phyloP scores from a whole-genome alignment of 2,797 vertebrate species.

The Yasuhikotakia modesta region DNA sequence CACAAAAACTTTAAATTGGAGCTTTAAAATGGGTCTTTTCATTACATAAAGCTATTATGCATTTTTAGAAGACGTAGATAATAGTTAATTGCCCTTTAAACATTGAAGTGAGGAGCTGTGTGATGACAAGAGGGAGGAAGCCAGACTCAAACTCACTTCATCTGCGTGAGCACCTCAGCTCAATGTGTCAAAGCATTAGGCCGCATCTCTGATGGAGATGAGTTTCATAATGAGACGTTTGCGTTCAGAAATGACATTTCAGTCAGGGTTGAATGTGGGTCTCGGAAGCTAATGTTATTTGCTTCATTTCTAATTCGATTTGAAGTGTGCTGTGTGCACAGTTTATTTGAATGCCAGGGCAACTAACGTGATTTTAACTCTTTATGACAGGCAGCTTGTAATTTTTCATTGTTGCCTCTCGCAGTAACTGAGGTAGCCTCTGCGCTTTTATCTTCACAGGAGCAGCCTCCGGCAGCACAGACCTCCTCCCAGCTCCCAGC shows the following conservation, averaged over 20 bases:
- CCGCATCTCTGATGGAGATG: background rate
- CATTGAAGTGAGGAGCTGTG: too few species aligned
- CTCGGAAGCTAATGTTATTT: slow-evolving; percentile 39
- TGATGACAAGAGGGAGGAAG: too few species aligned
- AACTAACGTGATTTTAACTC: slow-evolving; percentile 37
- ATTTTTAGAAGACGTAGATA: too few species aligned
- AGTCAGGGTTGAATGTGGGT: slow-evolving; percentile 36
- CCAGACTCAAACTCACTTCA: background rate
- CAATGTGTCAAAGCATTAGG: background rate
- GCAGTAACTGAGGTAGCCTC: slow-evolving; percentile 24
- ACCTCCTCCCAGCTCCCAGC: slow-evolving; percentile 88
- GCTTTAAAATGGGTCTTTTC: too few species aligned
- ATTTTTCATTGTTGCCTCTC: slow-evolving; percentile 31
- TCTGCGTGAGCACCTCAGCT: background rate
- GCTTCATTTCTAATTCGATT: slow-evolving; percentile 44
- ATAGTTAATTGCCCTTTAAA: too few species aligned
- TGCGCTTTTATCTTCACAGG: slow-evolving; percentile 72
- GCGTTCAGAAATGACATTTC: slow-evolving; percentile 40
- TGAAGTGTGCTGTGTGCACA: slow-evolving; percentile 18
- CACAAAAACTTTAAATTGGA: too few species aligned
- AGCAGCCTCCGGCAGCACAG: slow-evolving; percentile 91
- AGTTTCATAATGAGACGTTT: slow-evolving; percentile 32
- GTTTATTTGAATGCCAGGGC: slow-evolving; percentile 37
- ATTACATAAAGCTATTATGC: too few species aligned
- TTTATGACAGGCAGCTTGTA: slow-evolving; percentile 29